Evolutionary conservation across 2,113 vertebrate genomes (phyloP), one percentile per base, ranked within the genome.

Genomic region (Tachysurus vachellii): DNA sequence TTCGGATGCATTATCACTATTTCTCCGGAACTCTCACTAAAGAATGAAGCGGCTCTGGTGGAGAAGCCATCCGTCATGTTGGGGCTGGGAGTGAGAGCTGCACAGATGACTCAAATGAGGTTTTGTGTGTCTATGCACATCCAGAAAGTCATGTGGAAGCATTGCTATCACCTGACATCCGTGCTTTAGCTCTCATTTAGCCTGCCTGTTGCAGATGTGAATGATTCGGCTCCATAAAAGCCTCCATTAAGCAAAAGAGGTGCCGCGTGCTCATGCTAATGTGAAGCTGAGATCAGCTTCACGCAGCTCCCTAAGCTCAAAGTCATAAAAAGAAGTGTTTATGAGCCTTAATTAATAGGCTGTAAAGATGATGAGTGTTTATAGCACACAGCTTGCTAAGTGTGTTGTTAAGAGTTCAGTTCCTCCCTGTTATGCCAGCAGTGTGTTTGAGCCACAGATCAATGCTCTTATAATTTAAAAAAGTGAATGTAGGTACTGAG

Each of bases 301-400:
- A 91, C 86, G 81, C 88, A 85, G 36, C 84, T 90, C 91, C 89
- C 83, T 80, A 83, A 50, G 26, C 57, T 88, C 89, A 81, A 90
- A 91, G 87, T 91, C 83, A 85, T 84, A 90, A 88, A 87, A 83
- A 89, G 89, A 88, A 86, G 89, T 91, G 90, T 93, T 95, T 91
- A 93, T 90, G 86, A 89, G 56, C 81, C 92, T 92, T 94, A 94
- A 93, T 93, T 92, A 92, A 92, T 89, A 84, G 90, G 92, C 88
- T 90, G 87, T 93, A 93, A 92, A 94, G 83, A 64, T 88, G 88
- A 93, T 91, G 89, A 93, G 89, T 5, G 61, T 93, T 93, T 92
- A 91, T 88, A 47, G 91, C 84, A 71, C 86, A 76, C 90, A 87
- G 91, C 86, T 89, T 88, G 90, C 80, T 70, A 81, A 85, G 73